Evolutionary conservation across 1,140 invertebrate species (phyloP), one percentile per base, ranked within the genome.

Genomic region (Drosophila guanche): DNA sequence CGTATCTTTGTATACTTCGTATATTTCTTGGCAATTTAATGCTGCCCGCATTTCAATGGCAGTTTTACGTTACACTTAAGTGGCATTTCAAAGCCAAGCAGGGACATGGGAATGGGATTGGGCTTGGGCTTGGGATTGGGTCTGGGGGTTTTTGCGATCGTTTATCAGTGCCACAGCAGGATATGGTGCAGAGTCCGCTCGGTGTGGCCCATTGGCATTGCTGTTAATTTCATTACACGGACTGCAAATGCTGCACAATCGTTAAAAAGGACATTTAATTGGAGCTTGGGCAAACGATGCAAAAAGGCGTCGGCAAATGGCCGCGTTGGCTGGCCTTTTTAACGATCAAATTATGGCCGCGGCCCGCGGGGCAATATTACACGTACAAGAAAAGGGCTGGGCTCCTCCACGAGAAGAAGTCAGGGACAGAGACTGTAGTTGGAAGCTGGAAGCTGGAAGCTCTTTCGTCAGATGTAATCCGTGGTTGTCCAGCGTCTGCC

Each of bases 251-350:
- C 81, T 65, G 80, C 62, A 76, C 67, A 85, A 86, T 86, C 81
- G 81, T 85, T n/a, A n/a, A 85, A 85, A 83, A 81, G 27, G 51
- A 83, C 83, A 78, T 86, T 86, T 86, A 83, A 86, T 86, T 86
- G 83, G 83, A 83, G 79, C 55, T 68, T 57, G 20, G 45, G 45
- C 58, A 76, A 77, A 62, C 81, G 62, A 85, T 69, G 74, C 75
- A 73, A 76, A 74, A 37, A 37, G 29, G 29, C 10, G 25, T 27
- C 25, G 33, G 10, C 29, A 3, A 33, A 33, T 33, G 57, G 58
- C 75, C 67, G 70, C 70, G 80, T 61, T n/a, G 63, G 43, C 81
- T n/a, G 63, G 43, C 81, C 80, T 77, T 88, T 83, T 86, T 86
- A 86, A 86, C 78, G 81, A 88, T 86, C 83, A 86, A 86, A 88